Conservation (phyloP, 2,797 vertebrate species). For the Borostomias antarcticus region DNA sequence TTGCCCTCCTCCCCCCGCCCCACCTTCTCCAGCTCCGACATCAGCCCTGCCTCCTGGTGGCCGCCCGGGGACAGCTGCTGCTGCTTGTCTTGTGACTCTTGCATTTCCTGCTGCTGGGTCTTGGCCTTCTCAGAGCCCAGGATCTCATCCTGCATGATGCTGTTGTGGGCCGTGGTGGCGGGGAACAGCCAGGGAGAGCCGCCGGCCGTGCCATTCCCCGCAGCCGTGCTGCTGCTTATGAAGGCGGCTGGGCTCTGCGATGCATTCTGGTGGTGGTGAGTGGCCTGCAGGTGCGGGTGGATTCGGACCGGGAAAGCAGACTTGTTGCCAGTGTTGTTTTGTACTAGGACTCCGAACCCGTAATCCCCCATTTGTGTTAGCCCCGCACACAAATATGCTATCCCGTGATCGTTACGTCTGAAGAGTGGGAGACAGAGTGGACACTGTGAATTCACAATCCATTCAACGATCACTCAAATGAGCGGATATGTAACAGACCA, state of each 20-base stretch:
- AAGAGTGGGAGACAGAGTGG: slow-evolving; percentile 28
- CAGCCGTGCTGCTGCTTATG: slow-evolving; percentile 97
- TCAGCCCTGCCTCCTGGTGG: slow-evolving; percentile 90
- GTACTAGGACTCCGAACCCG: slow-evolving; percentile 99
- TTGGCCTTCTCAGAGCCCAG: slow-evolving; percentile 95
- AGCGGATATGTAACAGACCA: not conserved
- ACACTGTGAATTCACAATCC: not conserved
- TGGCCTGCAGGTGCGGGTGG: slow-evolving; percentile 98
- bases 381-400: slow-evolving; percentile 77
- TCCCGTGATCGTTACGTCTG: slow-evolving; percentile 77
- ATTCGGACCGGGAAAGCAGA: slow-evolving; percentile 99
- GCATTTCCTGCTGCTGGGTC: slow-evolving; percentile 95
- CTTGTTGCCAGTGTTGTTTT: slow-evolving; percentile 99
- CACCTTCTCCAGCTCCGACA: slow-evolving; percentile 93
- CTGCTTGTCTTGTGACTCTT: slow-evolving; percentile 94
- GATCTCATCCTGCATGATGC: slow-evolving; percentile 98
- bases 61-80: slow-evolving; percentile 90
- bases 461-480: not conserved
- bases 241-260: slow-evolving; percentile 94
- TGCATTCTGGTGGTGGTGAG: slow-evolving; percentile 97
- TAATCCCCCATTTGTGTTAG: slow-evolving; percentile 99
- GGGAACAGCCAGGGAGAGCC: slow-evolving; percentile 99
- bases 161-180: slow-evolving; percentile 92
- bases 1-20: slow-evolving; percentile 91
- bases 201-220: slow-evolving; percentile 93